phyloP scores from a whole-genome alignment of 2,797 vertebrate species.

The Delichon dasypus region DNA sequence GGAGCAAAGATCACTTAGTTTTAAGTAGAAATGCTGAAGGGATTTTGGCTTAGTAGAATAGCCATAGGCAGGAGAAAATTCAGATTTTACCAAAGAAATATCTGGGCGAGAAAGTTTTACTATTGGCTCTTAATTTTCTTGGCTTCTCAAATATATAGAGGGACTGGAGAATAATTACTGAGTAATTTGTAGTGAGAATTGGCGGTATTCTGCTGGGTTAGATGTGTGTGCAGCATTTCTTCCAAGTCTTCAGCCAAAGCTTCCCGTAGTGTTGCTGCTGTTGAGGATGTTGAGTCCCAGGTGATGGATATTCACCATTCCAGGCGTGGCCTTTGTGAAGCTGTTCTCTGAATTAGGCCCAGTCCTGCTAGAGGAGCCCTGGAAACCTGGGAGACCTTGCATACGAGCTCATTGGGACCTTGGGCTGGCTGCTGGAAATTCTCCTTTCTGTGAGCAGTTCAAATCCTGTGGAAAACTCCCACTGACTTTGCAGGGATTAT shows the following conservation, averaged over 20 bases:
- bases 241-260: background rate
- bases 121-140: slow-evolving; percentile 1
- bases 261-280: background rate
- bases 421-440: slow-evolving; percentile 39
- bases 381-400: background rate
- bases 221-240: background rate
- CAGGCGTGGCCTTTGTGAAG: background rate
- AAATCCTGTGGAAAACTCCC: slow-evolving; percentile 48
- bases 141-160: background rate
- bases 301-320: background rate
- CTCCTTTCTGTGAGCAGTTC: slow-evolving; percentile 14
- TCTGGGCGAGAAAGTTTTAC: background rate
- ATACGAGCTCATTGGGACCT: fast-evolving
- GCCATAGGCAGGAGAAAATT: background rate
- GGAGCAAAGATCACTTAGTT: background rate
- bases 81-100: background rate
- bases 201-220: background rate
- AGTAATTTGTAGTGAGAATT: background rate
- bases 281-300: background rate
- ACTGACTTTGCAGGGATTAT: slow-evolving; percentile 20
- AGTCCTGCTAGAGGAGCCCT: background rate
- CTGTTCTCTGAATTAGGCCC: background rate
- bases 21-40: background rate
- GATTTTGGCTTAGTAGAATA: background rate
- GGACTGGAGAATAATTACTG: background rate